phyloP scores from a whole-genome alignment of 2,797 vertebrate genomes.

The Naso thynnoides region DNA sequence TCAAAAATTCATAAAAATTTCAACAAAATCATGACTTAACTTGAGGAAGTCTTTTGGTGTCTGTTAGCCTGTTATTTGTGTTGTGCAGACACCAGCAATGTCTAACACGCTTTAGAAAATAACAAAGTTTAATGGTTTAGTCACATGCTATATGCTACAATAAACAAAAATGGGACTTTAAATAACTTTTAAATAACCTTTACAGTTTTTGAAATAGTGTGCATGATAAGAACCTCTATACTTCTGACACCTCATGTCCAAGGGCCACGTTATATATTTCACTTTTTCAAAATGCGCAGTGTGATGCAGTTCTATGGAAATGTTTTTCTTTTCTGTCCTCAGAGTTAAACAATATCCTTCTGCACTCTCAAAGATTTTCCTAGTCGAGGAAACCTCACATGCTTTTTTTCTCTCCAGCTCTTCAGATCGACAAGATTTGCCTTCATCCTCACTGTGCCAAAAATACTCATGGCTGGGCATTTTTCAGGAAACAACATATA shows the following conservation, averaged over 20 bases:
- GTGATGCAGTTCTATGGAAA: constrained; percentile 9
- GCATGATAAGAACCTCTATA: constrained; percentile 55
- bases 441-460: constrained; percentile 63
- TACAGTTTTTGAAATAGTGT: constrained; percentile 14
- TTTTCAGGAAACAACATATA: constrained; percentile 31
- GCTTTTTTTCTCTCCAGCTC: constrained; percentile 65
- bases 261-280: constrained; percentile 10
- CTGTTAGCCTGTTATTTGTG: constrained; percentile 10
- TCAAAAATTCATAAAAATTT: background rate
- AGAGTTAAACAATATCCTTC: constrained; percentile 5
- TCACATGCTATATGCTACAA: background rate
- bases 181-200: background rate
- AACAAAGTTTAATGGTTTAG: background rate
- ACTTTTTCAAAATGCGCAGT: constrained; percentile 30
- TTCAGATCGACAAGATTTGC: constrained; percentile 39
- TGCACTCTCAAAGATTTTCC: constrained; percentile 22
- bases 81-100: constrained; percentile 2
- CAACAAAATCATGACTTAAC: background rate
- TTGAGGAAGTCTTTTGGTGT: constrained; percentile 42
- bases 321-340: background rate
- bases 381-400: constrained; percentile 48
- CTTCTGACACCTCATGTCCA: background rate
- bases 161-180: background rate
- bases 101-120: constrained; percentile 2
- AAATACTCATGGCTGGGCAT: constrained; percentile 25